Base-by-base conservation (phyloP, 2,888 invertebrate species). In the Pristionchus japonicus region DNA sequence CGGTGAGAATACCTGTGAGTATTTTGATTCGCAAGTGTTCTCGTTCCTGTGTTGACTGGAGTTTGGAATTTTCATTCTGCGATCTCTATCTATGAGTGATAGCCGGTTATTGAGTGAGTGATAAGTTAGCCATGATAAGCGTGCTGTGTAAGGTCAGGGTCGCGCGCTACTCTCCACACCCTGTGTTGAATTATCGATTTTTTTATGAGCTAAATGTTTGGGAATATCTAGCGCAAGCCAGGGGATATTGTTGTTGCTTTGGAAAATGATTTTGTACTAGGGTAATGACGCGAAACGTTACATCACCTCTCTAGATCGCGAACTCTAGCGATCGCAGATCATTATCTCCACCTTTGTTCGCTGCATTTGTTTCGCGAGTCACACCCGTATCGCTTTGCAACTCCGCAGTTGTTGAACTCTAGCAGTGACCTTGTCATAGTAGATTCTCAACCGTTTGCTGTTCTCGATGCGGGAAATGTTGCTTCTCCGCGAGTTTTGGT, bases 141-240 rank as follows among this genome's bases (percentile, higher is more conserved):
- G 13, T 23, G 77, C 37, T 70, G 70, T 34, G 70, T 15, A 77
- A 77, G 77, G 77, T 77, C 77, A 77, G 77, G 77, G 77, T 77
- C 77, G 43, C 43, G 13, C 43, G 31, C 67, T 34, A n/a, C 4
- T n/a, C 17, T 47, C 15, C 77, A 47, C 43, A 23, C 13, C 74
- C 74, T 74, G 20, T 20, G 37, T 23, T 74, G 20, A 37, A 20
- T 23, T 52, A 20, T 52, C 17, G 17, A 17, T 52, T 17, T 11
- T 52, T 43, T 43, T 43, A 11, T 43, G 43, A 43, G 43, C 43
- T 6, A 43, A 11, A 11, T 43, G 43, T n/a, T n/a, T n/a, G n/a
- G n/a, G n/a, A n/a, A 43, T 9, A 43, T 11, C 6, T 43, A 43
- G 43, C 6, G 11, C 43, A 43, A 11, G 11, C 43, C 11, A 43